These are phyloP conservation scores for Sebastes hopkinsi DNA, from an alignment of 2,797 vertebrate species.

Conservation along the genomic window DNA sequence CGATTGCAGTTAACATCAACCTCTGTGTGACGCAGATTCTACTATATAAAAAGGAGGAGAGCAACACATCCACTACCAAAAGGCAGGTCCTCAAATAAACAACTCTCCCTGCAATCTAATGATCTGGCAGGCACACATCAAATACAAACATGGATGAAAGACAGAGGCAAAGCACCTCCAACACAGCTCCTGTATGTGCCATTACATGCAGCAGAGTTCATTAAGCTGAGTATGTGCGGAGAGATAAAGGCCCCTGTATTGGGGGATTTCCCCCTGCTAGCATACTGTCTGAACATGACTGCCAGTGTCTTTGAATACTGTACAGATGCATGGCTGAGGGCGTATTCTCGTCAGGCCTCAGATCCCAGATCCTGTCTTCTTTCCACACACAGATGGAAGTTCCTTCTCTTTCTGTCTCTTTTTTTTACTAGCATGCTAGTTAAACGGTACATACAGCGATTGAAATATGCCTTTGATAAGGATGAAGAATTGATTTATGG, in stretches of 20 bases:
- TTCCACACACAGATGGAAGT: conserved; percentile 77
- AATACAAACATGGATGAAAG: conserved; percentile 74
- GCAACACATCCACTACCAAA: conserved; percentile 13
- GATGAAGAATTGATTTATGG: conserved; percentile 82
- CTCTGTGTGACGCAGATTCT: background rate
- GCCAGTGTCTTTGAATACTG: conserved; percentile 76
- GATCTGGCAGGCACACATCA: conserved; percentile 68
- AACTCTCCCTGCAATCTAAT: conserved; percentile 65
- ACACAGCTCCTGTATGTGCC: conserved; percentile 74
- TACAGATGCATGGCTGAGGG: conserved; percentile 80
- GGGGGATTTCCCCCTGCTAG: conserved; percentile 80
- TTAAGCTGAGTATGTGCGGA: conserved; percentile 72
- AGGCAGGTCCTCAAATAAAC: conserved; percentile 57
- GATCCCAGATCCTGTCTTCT: conserved; percentile 82
- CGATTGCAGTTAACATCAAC: conserved; percentile 6
- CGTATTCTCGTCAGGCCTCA: conserved; percentile 71
- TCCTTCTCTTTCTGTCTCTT: conserved; percentile 57
- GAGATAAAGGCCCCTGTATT: conserved; percentile 67
- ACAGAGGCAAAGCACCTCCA: conserved; percentile 61
- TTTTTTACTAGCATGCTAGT: conserved; percentile 75
- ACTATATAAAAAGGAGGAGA: conserved; percentile 22
- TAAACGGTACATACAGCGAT: conserved; percentile 77
- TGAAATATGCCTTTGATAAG: conserved; percentile 84
- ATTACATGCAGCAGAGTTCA: conserved; percentile 75
- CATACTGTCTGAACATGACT: conserved; percentile 82